Evolutionary conservation across 2,797 vertebrate species (phyloP).

Genomic region (Mormyrus proboscirostris): DNA sequence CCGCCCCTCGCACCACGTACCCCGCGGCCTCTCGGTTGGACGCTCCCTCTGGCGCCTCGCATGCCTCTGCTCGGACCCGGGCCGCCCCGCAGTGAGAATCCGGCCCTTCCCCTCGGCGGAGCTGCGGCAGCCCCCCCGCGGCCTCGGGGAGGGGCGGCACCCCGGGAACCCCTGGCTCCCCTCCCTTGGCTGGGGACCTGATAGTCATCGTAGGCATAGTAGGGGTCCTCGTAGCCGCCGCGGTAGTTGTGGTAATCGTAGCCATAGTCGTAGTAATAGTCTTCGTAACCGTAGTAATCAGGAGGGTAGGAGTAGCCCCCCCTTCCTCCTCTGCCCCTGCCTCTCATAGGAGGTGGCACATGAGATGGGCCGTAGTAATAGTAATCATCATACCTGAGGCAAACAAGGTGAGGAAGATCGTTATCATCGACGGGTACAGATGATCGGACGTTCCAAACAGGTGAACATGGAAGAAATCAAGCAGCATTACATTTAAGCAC

Average conservation of each 20-base stretch:
- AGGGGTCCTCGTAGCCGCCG: constrained; percentile 83
- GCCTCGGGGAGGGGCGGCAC: constrained; percentile 69
- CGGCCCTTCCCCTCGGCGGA: constrained; percentile 70
- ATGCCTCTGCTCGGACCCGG: constrained; percentile 72
- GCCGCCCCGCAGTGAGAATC: constrained; percentile 74
- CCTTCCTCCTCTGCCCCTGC: constrained; percentile 72
- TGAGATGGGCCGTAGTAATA: constrained; percentile 82
- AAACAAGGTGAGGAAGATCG: constrained; percentile 30
- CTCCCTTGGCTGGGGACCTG: constrained; percentile 78
- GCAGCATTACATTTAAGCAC: background rate
- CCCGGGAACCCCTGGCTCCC: constrained; percentile 74
- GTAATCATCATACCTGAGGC: constrained; percentile 80
- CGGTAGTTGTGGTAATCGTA: constrained; percentile 87
- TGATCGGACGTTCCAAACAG: background rate
- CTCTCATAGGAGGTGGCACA: constrained; percentile 77
- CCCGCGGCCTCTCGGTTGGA: constrained; percentile 93
- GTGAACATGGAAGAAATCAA: background rate
- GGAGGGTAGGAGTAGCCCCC: constrained; percentile 79
- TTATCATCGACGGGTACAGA: background rate
- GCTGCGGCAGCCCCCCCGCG: constrained; percentile 64
- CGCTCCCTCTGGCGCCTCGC: constrained; percentile 66
- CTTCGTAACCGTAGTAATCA: constrained; percentile 86
- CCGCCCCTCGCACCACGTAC: constrained; percentile 99
- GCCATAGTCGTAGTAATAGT: constrained; percentile 84
- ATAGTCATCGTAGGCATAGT: constrained; percentile 83